Evolutionary conservation across 2,888 invertebrate genomes (phyloP).

Genomic region (Sepiola atlantica): DNA sequence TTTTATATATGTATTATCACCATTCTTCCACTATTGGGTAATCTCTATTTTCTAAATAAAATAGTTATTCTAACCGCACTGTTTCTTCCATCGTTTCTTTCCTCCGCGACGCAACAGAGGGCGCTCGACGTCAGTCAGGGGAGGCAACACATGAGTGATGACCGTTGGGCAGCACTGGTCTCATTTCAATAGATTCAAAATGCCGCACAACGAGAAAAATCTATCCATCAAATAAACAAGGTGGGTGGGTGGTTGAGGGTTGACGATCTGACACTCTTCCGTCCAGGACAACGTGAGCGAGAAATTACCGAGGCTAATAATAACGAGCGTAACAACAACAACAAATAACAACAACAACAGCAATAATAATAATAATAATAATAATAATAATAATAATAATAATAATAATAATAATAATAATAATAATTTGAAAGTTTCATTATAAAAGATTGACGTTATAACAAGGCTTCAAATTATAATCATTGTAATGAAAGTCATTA

Average conservation of each 20-base stretch:
- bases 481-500: not conserved
- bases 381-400: not conserved
- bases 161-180: not conserved
- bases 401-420: not conserved
- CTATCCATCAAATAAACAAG: conserved; percentile 12
- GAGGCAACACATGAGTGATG: conserved; percentile 20
- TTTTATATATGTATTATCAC: not conserved
- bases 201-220: conserved; percentile 32
- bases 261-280: conserved; percentile 2
- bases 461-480: not conserved
- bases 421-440: not conserved
- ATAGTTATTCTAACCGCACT: not conserved
- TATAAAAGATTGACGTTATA: too few relatives aligned
- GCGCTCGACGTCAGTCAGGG: not conserved
- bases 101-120: not conserved
- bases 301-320: not conserved
- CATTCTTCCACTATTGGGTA: too few relatives aligned
- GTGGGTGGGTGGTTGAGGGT: not conserved
- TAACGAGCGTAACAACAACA: not conserved
- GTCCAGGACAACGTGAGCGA: not conserved
- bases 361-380: not conserved
- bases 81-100: not conserved
- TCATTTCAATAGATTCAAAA: conserved; percentile 32
- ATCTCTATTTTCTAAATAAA: not conserved
- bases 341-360: not conserved